These are phyloP conservation scores for Acleris laterana DNA, from an alignment of 2,888 invertebrate genomes.

Conservation along the genomic window DNA sequence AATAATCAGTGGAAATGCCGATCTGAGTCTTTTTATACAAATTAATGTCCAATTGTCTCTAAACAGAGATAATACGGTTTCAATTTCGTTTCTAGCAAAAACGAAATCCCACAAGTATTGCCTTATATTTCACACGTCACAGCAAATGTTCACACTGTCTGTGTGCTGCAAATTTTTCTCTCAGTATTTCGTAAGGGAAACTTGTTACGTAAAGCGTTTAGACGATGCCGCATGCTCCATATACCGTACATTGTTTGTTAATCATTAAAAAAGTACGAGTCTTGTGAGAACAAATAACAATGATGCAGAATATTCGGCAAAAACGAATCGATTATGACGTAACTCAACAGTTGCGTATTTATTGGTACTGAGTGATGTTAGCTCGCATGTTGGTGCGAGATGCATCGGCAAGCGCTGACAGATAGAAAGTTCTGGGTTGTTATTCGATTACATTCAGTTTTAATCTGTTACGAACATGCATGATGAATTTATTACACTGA, in stretches of 20 bases:
- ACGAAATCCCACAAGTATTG: conserved; percentile 21
- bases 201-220: conserved; percentile 55
- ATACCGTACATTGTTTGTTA: conserved; percentile 55
- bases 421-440: conserved; percentile 4
- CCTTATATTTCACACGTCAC: conserved; percentile 26
- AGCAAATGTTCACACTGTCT: conserved; percentile 21
- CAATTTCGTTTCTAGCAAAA: conserved; percentile 15
- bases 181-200: conserved; percentile 48
- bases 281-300: conserved; percentile 50
- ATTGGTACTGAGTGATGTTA: conserved; percentile 5
- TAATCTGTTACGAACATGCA: too few relatives aligned
- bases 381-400: conserved; percentile 1
- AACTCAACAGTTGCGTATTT: conserved; percentile 31
- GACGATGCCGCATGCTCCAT: conserved; percentile 59
- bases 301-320: conserved; percentile 40
- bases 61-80: conserved; percentile 4
- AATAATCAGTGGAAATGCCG: not conserved
- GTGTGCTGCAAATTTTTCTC: conserved; percentile 25
- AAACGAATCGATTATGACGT: conserved; percentile 41
- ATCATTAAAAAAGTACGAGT: conserved; percentile 48
- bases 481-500: too few relatives aligned
- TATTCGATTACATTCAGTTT: conserved; percentile 1
- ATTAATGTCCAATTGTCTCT: conserved; percentile 8
- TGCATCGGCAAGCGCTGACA: not conserved
- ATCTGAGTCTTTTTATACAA: not conserved